Evolutionary conservation across 2,113 vertebrate genomes (phyloP), one percentile per base, ranked within the genome.

Genomic region (human (Homo sapiens)): DNA sequence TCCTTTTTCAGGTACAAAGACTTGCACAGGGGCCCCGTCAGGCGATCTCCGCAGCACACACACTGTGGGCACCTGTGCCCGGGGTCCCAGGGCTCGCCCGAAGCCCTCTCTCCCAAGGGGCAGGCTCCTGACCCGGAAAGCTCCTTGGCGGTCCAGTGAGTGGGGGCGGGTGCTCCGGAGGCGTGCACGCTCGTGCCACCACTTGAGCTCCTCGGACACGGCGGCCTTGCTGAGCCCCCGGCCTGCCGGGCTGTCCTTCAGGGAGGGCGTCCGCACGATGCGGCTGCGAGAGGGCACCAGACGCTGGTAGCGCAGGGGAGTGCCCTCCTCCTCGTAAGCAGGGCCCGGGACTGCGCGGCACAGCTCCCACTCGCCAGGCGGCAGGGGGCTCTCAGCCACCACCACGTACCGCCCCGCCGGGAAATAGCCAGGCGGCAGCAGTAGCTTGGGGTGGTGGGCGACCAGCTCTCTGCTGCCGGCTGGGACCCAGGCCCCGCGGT

Each of bases 11-110:
- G 99, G 99, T 2, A 99, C 98, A 32, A 99, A 99, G 98, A 99
- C 99, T 98, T 99, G 99, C 95, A 99, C 80, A 0, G 99, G 99
- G 12, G 98, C 99, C 88, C 99, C 99, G 12, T 99, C 99, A 0
- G 99, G 97, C 6, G 99, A 98, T 80, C 99, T 97, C 97, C 99
- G 99, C 50, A 99, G 98, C 82, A 99, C 97, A 66, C 99, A 98
- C 40, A 99, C 98, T 8, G 98, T 98, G 1, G 98, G 98, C 90
- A 98, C 98, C 99, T 98, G 98, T 2, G 86, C 6, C 35, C 94
- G 97, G 16, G 97, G 89, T 3, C 83, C 97, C 2, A 50, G 59
- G 27, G 73, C 81, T 22, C 96, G 55, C 0, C 88, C 43, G 9
- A 82, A 98, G 73, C 98, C 80, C 83, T 98, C 98, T 86, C 98